A percentile compares a stretch with the other conserved stretches of the same genome.
These are phyloP conservation scores for Liposcelis brunnea DNA, from an alignment of 2,888 invertebrate genomes.

Conservation along the genomic window DNA sequence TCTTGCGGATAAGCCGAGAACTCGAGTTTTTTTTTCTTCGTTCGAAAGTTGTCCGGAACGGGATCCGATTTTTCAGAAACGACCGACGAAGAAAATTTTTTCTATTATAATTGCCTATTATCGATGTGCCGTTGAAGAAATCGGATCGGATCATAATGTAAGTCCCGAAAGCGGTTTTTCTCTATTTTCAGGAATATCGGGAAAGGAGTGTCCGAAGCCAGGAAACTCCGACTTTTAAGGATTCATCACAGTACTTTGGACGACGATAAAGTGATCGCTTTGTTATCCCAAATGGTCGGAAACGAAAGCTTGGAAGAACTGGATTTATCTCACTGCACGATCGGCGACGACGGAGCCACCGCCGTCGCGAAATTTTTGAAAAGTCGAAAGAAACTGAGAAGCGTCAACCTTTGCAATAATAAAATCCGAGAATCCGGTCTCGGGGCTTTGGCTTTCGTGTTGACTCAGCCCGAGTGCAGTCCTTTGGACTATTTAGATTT, in stretches of 20 bases:
- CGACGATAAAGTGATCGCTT: slow-evolving; percentile 20
- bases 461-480: slow-evolving; percentile 17
- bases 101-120: too few relatives aligned
- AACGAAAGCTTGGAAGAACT: slow-evolving; percentile 20
- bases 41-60: too few relatives aligned
- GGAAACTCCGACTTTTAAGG: slow-evolving; percentile 16
- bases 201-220: not conserved
- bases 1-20: not conserved
- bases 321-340: slow-evolving; percentile 25
- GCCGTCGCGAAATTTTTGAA: slow-evolving; percentile 21
- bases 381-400: slow-evolving; percentile 12
- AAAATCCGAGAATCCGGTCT: slow-evolving; percentile 19
- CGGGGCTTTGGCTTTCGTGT: slow-evolving; percentile 19
- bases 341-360: slow-evolving; percentile 21
- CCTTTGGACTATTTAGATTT: slow-evolving; percentile 19
- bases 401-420: not conserved
- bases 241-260: slow-evolving; percentile 24
- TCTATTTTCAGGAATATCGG: slow-evolving; percentile 3
- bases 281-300: slow-evolving; percentile 21
- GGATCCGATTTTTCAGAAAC: too few relatives aligned
- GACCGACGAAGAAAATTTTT: too few relatives aligned
- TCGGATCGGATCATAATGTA: not conserved
- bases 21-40: not conserved
- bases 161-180: not conserved
- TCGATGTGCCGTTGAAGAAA: too few relatives aligned